phyloP scores from a whole-genome alignment of 1,140 invertebrate genomes.

The Drosophila sp. region DNA sequence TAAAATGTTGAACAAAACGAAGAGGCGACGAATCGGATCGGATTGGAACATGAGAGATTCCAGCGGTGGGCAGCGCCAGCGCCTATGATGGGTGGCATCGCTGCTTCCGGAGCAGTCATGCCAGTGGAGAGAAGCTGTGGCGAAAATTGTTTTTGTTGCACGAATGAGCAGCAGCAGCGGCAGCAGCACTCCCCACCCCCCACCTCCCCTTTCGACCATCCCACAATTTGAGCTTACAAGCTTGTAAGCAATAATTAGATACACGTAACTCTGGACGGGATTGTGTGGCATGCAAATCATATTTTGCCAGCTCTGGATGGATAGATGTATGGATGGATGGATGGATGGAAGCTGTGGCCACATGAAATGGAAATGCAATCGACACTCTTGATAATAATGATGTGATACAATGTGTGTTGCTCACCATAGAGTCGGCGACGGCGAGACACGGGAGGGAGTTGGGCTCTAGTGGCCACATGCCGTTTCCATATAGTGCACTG shows the following conservation, averaged over 20 bases:
- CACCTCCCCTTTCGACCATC: not conserved
- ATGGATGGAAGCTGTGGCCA: constrained; percentile 51
- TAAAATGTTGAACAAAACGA: constrained; percentile 55
- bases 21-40: constrained; percentile 21
- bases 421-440: constrained; percentile 33
- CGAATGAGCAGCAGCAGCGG: constrained; percentile 44
- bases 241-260: constrained; percentile 69
- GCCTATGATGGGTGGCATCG: constrained; percentile 6
- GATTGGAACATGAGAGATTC: constrained; percentile 38
- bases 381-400: constrained; percentile 49
- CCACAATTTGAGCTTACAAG: constrained; percentile 42
- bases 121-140: constrained; percentile 47
- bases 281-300: constrained; percentile 62
- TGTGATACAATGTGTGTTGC: constrained; percentile 6
- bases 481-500: constrained; percentile 60
- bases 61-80: constrained; percentile 33
- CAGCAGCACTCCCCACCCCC: not conserved
- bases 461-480: constrained; percentile 33
- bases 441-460: constrained; percentile 10
- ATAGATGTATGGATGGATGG: constrained; percentile 18
- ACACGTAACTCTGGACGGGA: constrained; percentile 58
- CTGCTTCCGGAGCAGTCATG: constrained; percentile 45
- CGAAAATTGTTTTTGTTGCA: constrained; percentile 65
- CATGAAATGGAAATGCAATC: constrained; percentile 57
- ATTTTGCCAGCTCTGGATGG: constrained; percentile 19